Conservation (phyloP, 2,113 vertebrate species). For the Typhlomys cinereus region DNA sequence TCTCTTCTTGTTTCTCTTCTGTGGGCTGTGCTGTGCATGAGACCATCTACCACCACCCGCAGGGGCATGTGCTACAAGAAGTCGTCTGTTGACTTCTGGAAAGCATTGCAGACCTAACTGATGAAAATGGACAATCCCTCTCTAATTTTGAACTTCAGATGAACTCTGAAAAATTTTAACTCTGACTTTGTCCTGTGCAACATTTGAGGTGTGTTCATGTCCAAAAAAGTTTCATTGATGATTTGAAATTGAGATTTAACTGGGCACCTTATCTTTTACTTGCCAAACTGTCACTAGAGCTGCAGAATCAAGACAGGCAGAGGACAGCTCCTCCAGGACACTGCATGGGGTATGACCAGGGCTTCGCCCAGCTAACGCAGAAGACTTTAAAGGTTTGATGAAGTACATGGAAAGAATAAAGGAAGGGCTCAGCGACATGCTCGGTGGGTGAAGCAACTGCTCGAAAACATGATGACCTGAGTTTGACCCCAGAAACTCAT, state of each 20-base stretch:
- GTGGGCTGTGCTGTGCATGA: background rate
- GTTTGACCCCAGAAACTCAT: too few relatives aligned
- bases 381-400: background rate
- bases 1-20: background rate
- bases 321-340: background rate
- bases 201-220: background rate
- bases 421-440: too few relatives aligned
- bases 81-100: background rate
- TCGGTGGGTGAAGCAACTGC: too few relatives aligned
- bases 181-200: background rate
- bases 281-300: background rate
- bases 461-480: too few relatives aligned
- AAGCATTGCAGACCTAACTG: background rate
- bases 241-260: constrained; percentile 30
- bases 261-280: background rate
- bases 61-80: background rate
- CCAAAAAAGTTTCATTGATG: background rate
- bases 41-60: background rate
- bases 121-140: background rate
- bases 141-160: background rate
- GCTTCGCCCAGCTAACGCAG: background rate
- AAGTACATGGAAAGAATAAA: background rate
- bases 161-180: background rate
- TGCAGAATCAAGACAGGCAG: background rate
- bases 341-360: background rate